phyloP scores from a whole-genome alignment of 2,113 vertebrate species.

The Calonectris borealis region DNA sequence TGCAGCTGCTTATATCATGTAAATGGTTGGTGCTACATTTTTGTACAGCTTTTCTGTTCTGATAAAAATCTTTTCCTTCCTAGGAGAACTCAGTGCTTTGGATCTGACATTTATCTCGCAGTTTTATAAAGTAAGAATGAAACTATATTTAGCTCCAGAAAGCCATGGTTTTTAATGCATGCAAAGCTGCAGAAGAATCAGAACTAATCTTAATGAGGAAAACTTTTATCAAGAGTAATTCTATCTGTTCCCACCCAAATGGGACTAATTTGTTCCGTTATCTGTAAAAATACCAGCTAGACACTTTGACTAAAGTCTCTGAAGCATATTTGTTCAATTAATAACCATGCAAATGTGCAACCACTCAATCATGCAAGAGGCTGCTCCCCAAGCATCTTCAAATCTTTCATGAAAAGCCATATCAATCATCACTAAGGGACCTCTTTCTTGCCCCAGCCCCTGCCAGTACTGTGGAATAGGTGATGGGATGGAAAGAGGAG shows the following conservation, averaged over 20 bases:
- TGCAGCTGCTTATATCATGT: background rate
- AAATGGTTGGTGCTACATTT: background rate
- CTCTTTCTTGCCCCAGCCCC: background rate
- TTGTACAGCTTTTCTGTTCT: background rate
- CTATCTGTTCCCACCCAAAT: slow-evolving; percentile 7
- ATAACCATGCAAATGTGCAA: background rate
- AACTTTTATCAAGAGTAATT: slow-evolving; percentile 37
- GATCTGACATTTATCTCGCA: background rate
- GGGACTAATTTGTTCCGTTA: slow-evolving; percentile 24
- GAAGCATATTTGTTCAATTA: slow-evolving; percentile 1
- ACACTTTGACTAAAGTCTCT: background rate
- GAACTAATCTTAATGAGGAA: slow-evolving; percentile 22
- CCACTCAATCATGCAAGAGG: background rate
- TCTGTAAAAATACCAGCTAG: slow-evolving; percentile 29
- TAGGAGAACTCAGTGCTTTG: background rate
- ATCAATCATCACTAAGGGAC: background rate
- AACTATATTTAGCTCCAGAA: slow-evolving; percentile 18
- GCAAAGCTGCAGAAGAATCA: background rate
- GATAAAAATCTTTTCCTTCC: background rate
- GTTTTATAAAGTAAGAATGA: background rate
- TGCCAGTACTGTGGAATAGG: background rate
- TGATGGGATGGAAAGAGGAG: background rate
- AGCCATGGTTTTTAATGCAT: background rate
- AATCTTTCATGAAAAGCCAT: background rate
- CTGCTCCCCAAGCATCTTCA: background rate